A percentile compares a stretch with the other conserved stretches of the same genome.
Evolutionary conservation across 2,113 vertebrate genomes (phyloP).

Genomic region (Zootoca vivipara): DNA sequence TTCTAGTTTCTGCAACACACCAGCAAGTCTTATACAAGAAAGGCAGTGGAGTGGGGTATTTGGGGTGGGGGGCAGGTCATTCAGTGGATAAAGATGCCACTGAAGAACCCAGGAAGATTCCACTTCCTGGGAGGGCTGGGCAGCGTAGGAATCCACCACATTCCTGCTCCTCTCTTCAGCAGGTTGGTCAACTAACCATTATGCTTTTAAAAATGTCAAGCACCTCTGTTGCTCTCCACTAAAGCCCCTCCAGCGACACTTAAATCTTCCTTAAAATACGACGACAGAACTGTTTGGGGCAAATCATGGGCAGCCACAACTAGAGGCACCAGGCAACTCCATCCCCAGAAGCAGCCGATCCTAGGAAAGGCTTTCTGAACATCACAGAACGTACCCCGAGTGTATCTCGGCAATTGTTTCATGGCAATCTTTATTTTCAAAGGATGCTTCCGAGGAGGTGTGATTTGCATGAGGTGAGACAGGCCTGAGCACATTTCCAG

Average conservation of each 20-base stretch:
- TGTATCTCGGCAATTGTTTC: background rate
- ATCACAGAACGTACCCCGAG: background rate
- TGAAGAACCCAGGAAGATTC: background rate
- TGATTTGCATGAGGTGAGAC: background rate
- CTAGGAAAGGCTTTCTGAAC: too few species aligned
- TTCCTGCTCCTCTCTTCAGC: background rate
- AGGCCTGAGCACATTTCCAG: background rate
- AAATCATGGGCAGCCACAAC: background rate
- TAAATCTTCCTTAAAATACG: background rate
- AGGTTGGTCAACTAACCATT: background rate
- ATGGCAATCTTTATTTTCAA: background rate
- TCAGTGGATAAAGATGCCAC: background rate
- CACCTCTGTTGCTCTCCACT: background rate
- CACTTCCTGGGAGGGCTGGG: too few species aligned
- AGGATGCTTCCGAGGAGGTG: background rate
- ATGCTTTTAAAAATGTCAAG: background rate
- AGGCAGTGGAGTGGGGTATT: background rate
- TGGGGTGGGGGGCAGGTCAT: background rate
- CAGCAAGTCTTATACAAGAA: background rate
- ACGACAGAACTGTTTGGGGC: background rate
- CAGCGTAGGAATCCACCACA: background rate
- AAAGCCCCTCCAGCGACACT: background rate
- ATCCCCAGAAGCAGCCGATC: background rate
- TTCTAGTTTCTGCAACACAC: background rate
- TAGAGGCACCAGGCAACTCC: background rate